A percentile compares a stretch with the other conserved stretches of the same genome.
Conservation (phyloP, 37 sponge, comb jelly and placozoan species). For the Beroe forskalii region DNA sequence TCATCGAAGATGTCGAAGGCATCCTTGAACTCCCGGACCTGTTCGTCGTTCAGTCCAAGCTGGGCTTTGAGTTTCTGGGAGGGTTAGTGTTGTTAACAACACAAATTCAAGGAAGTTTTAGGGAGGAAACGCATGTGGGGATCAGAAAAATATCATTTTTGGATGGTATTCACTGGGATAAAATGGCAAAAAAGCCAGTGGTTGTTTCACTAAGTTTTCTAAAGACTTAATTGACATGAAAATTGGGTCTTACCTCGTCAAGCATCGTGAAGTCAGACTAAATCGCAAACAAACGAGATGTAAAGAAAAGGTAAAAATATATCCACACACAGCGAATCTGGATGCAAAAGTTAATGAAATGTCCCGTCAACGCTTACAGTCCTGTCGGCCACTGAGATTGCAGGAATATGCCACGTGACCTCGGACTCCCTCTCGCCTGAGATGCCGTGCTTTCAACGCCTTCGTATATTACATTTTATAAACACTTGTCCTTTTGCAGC, state of each 20-base stretch:
- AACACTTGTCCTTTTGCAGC: background rate
- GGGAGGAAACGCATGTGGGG: background rate
- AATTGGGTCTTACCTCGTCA: background rate
- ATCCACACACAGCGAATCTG: constrained; percentile 7
- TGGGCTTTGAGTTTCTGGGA: constrained; percentile 47
- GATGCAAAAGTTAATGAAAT: constrained; percentile 57
- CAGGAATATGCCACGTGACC: background rate
- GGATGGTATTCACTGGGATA: too few species aligned
- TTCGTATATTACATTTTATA: background rate
- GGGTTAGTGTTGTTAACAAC: background rate
- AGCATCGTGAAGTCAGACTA: background rate
- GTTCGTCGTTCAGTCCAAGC: constrained; percentile 60
- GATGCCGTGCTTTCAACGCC: background rate
- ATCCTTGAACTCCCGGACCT: constrained; percentile 61
- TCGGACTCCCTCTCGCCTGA: background rate
- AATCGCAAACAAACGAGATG: background rate
- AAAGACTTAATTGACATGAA: too few species aligned
- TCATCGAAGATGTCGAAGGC: constrained; percentile 65
- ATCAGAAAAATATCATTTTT: too few species aligned
- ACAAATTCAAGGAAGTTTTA: background rate
- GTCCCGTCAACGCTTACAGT: constrained; percentile 57
- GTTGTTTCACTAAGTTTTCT: background rate
- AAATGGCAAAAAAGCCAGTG: too few species aligned
- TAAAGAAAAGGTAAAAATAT: constrained; percentile 31
- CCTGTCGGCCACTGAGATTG: background rate